These are phyloP conservation scores for Bos taurus DNA, from an alignment of 2,113 vertebrate genomes.

Conservation along the genomic window ARS-UCD2.0 NC_037357.1:55528001-55528500, in stretches of 20 bases:
- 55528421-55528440: neutral
- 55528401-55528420: neutral
- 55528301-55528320: neutral
- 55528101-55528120: neutral
- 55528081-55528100: constrained; percentile 13
- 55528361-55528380: neutral
- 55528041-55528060: neutral
- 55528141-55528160: neutral
- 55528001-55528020: neutral
- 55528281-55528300: neutral
- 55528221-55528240: neutral
- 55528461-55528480: too few relatives aligned
- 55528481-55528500: too few relatives aligned
- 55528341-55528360: neutral
- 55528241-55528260: neutral
- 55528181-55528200: neutral
- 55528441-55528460: too few relatives aligned
- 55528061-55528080: neutral
- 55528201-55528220: neutral
- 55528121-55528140: neutral
- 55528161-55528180: neutral
- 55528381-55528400: neutral
- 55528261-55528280: neutral
- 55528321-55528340: neutral
- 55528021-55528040: constrained; percentile 26